Conservation (phyloP, 2,797 vertebrate species). For the Paratrypauchen microcephalus region DNA sequence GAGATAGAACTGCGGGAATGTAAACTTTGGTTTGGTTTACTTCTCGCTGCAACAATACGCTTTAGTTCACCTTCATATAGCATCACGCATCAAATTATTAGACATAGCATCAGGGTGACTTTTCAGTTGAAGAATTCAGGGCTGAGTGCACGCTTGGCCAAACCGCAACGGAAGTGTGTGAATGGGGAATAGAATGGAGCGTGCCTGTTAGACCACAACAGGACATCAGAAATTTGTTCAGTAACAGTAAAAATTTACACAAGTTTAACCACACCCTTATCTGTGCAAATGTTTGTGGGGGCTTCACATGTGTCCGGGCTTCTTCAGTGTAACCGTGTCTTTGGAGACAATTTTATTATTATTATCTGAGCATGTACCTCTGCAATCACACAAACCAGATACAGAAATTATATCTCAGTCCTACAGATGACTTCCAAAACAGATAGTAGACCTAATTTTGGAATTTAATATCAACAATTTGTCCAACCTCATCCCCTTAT, state of each 20-base stretch:
- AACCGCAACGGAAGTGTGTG: constrained; percentile 74
- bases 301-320: constrained; percentile 34
- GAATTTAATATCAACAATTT: constrained; percentile 58
- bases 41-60: not conserved
- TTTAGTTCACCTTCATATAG: constrained; percentile 19
- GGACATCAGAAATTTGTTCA: constrained; percentile 77
- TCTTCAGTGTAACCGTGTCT: constrained; percentile 33
- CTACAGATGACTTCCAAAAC: constrained; percentile 55
- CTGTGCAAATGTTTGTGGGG: constrained; percentile 38
- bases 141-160: constrained; percentile 68
- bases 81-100: not conserved
- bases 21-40: not conserved
- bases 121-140: constrained; percentile 72
- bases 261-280: constrained; percentile 71
- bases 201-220: constrained; percentile 77
- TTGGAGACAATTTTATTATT: constrained; percentile 20
- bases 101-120: constrained; percentile 39
- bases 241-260: constrained; percentile 67
- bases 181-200: constrained; percentile 66
- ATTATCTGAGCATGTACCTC: constrained; percentile 36
- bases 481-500: not conserved
- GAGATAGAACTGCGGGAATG: not conserved
- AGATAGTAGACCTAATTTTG: constrained; percentile 45
- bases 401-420: constrained; percentile 59
- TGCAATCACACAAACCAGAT: constrained; percentile 37